These are phyloP conservation scores for Lamellibrachia columna DNA, from an alignment of 2,888 invertebrate genomes.

Conservation along the genomic window DNA sequence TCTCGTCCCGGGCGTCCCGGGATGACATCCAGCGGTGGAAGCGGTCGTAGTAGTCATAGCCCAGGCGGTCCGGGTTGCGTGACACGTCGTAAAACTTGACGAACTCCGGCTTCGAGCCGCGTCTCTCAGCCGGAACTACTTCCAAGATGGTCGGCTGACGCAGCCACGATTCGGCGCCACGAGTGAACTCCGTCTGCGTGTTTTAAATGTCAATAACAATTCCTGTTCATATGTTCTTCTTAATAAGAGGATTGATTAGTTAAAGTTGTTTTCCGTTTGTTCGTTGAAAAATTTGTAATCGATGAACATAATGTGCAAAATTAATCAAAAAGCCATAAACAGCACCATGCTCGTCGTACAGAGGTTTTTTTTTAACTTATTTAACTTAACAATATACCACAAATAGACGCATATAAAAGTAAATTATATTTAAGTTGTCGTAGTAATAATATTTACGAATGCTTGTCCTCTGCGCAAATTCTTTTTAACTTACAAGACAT, in stretches of 20 bases:
- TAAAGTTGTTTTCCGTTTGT: background rate
- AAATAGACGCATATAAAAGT: background rate
- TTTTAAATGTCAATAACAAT: background rate
- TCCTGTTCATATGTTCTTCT: background rate
- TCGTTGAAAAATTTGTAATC: background rate
- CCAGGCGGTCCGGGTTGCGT: background rate
- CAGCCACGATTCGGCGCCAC: background rate
- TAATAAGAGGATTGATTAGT: background rate
- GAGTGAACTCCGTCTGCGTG: background rate
- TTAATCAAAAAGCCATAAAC: background rate
- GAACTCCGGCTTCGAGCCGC: background rate
- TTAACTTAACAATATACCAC: no score
- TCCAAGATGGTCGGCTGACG: background rate
- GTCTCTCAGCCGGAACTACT: background rate
- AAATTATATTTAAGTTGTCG: background rate
- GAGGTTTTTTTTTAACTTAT: no score
- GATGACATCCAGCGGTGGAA: background rate
- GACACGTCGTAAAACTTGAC: conserved; percentile 11
- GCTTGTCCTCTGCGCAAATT: background rate
- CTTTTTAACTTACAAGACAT: background rate
- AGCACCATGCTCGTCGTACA: background rate
- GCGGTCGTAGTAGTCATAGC: conserved; percentile 11
- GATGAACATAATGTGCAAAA: background rate
- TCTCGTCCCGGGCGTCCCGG: background rate
- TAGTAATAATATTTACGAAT: background rate